Base-by-base conservation (phyloP, 2,797 vertebrate genomes). In the Momotus momota region DNA sequence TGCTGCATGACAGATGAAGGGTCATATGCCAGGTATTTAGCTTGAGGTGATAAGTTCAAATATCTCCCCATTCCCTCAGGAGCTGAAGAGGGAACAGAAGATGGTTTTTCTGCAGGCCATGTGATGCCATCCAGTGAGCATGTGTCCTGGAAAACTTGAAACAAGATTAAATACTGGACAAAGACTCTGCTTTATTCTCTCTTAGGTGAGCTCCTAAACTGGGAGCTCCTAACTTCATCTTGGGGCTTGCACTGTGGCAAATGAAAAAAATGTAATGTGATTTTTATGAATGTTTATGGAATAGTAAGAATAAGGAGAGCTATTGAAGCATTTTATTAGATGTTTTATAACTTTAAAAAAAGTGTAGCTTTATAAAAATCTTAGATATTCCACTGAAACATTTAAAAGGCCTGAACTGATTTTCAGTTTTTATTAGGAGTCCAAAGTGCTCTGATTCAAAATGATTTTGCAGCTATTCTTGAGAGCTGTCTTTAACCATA, bases 101-200 rank as follows among this genome's bases (percentile, higher is more conserved):
- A 66, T 86, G 84, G 8, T 12, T 84, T 79, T 92, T 95, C 58
- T 92, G 46, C 38, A 72, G 71, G 29, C 64, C 40, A n/a, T 73
- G 71, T 87, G 79, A 77, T 61, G 40, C 45, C 38, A 38, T 48
- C 23, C 14, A 45, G 33, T 4, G 6, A 48, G 27, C 52, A 57
- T n/a, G 17, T 88, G 75, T 83, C 33, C 58, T 4, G 2, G 18
- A 40, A 43, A 91, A 77, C 14, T 49, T 40, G 29, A 79, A 85
- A 66, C 35, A 66, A 40, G 45, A 64, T 52, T 86, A 65, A 83
- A 33, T 26, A 54, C 6, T 14, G 41, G 35, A 54, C 60, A 82
- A 71, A 82, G 66, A 18, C n/a, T 57, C 33, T 70, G 16, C 49
- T 89, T 79, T 79, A 27, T 94, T 86, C 7, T 9, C 10, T 72